Conservation (phyloP, 1,140 invertebrate genomes). For the Anastrepha ludens region DNA sequence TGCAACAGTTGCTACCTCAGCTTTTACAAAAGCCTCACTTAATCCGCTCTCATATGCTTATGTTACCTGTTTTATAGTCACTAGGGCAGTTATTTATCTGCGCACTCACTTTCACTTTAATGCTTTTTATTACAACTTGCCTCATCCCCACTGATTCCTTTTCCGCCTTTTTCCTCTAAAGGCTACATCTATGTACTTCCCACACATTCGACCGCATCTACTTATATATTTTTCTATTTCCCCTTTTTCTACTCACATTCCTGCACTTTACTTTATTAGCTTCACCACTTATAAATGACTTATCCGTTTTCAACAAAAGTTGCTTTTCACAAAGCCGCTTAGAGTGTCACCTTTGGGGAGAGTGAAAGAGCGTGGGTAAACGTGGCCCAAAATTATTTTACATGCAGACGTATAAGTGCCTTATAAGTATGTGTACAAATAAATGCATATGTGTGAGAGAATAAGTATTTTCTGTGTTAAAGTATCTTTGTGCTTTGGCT, state of each 20-base stretch:
- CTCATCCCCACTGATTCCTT: not conserved
- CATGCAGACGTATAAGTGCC: not conserved
- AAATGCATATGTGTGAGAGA: not conserved
- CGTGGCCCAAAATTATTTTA: not conserved
- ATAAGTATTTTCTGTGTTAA: not conserved
- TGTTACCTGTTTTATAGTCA: not conserved
- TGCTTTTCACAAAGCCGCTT: slow-evolving; percentile 32
- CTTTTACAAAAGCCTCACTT: not conserved
- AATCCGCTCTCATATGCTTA: not conserved
- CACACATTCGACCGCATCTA: not conserved
- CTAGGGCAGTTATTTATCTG: not conserved
- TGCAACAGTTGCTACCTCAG: not conserved
- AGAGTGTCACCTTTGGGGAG: not conserved
- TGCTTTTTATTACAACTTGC: not conserved
- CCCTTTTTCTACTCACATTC: not conserved
- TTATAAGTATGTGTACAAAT: not conserved
- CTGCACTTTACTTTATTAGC: slow-evolving; percentile 28
- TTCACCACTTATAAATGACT: slow-evolving; percentile 21
- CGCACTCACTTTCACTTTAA: slow-evolving; percentile 4
- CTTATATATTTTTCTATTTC: not conserved
- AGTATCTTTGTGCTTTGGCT: not conserved
- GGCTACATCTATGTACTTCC: no score
- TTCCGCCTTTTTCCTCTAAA: not conserved
- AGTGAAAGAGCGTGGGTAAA: not conserved
- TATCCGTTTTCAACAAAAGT: not conserved